Percentiles rank a stretch among this genome's conserved stretches.
Evolutionary conservation across 2,888 invertebrate species (phyloP).

Genomic region (Caenorhabditis uteleia): DNA sequence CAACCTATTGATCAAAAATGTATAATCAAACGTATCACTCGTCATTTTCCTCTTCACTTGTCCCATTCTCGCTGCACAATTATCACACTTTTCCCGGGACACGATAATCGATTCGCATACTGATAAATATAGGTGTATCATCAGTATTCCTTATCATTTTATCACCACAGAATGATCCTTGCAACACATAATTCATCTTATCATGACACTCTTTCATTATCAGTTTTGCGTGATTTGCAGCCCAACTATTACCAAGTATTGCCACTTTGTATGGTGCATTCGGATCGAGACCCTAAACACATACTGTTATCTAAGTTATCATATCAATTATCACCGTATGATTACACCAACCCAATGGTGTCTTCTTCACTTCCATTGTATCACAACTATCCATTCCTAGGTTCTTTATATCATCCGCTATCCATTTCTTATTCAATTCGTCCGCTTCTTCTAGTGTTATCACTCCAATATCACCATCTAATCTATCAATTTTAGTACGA

Average conservation of each 20-base stretch:
- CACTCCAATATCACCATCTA: constrained; percentile 16
- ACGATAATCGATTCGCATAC: too few species aligned
- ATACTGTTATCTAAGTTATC: neutral
- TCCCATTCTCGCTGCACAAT: too few species aligned
- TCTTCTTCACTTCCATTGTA: constrained; percentile 7
- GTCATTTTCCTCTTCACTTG: too few species aligned
- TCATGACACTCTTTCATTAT: constrained; percentile 3
- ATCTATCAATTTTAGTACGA: constrained; percentile 9
- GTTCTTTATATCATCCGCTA: constrained; percentile 12
- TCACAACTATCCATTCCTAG: constrained; percentile 2
- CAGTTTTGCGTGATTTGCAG: constrained; percentile 5
- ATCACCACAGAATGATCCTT: neutral
- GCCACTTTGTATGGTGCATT: constrained; percentile 5
- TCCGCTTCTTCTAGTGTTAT: constrained; percentile 18
- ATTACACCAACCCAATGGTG: constrained; percentile 19
- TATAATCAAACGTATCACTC: too few species aligned
- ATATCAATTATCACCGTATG: constrained; percentile 8
- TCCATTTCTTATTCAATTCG: constrained; percentile 14
- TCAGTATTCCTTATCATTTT: neutral
- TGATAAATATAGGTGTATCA: neutral
- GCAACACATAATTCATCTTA: neutral
- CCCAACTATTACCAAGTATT: constrained; percentile 9
- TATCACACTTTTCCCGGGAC: too few species aligned
- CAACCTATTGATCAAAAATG: too few species aligned
- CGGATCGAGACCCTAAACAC: constrained; percentile 7